These are phyloP conservation scores for Corvus moneduloides DNA, from an alignment of 2,113 vertebrate species.

Conservation along the genomic window DNA sequence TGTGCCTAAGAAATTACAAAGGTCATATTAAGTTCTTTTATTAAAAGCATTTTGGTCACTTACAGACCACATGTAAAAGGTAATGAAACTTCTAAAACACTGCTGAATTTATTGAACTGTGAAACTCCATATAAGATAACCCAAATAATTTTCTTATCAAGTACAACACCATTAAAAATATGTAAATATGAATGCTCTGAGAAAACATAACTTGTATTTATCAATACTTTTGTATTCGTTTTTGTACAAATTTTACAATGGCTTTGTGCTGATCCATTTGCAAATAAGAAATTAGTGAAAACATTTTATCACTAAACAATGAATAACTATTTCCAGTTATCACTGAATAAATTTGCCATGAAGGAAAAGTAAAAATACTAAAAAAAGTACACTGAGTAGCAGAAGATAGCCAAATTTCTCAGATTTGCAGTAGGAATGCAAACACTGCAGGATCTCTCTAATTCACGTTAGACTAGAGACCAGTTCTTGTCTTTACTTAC, in stretches of 20 bases:
- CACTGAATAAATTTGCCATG: neutral
- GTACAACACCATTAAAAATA: neutral
- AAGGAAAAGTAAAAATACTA: neutral
- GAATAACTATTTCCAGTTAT: neutral
- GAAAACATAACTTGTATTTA: neutral
- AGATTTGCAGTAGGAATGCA: neutral
- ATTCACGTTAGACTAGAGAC: neutral
- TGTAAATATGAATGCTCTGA: neutral
- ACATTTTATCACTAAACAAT: neutral
- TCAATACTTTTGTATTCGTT: neutral
- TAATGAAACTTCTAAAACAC: neutral
- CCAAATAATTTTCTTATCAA: neutral
- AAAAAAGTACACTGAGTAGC: neutral
- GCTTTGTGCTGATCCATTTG: neutral
- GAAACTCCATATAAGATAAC: neutral
- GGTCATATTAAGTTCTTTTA: neutral
- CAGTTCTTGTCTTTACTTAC: slow-evolving; percentile 72
- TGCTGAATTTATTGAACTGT: neutral
- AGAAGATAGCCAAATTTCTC: neutral
- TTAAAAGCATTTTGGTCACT: neutral
- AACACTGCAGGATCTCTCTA: neutral
- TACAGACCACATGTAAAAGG: neutral
- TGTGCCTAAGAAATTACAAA: neutral
- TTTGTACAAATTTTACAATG: neutral
- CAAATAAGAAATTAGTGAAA: neutral